Evolutionary conservation across 2,797 vertebrate genomes (phyloP).

Genomic region (Urophycis tenuis): DNA sequence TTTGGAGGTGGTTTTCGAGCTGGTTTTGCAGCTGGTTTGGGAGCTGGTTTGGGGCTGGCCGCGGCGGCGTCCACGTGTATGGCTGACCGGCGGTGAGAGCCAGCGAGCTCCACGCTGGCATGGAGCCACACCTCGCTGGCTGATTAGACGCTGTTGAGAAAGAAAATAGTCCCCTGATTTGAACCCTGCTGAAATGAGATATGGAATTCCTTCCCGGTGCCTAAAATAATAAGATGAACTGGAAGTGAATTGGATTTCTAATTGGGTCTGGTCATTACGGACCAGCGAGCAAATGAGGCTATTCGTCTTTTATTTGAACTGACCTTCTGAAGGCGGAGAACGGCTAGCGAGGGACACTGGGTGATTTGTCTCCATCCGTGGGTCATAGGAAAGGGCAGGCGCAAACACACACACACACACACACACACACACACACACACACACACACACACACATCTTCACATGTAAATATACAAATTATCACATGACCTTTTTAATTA

Average conservation of each 20-base stretch:
- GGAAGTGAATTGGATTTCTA: conserved; percentile 36
- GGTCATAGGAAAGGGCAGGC: conserved; percentile 37
- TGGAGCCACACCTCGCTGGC: neutral
- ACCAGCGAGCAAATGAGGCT: conserved; percentile 28
- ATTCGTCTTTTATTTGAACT: conserved; percentile 45
- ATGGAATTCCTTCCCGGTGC: conserved; percentile 14
- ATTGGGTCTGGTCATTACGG: conserved; percentile 32
- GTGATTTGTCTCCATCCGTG: conserved; percentile 52
- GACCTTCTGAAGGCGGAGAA: conserved; percentile 40
- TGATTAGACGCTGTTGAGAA: conserved; percentile 23
- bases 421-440: conserved; percentile 9
- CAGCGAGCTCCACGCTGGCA: neutral
- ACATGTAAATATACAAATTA: conserved; percentile 1
- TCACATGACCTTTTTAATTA: conserved; percentile 10
- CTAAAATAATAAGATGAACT: conserved; percentile 39
- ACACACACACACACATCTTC: no score
- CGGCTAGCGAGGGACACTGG: neutral
- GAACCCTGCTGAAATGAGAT: neutral
- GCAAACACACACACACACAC: conserved; percentile 8
- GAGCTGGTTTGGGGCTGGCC: no score
- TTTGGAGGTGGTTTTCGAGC: no score
- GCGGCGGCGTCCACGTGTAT: neutral
- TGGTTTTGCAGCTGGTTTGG: no score
- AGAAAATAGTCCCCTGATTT: conserved; percentile 19
- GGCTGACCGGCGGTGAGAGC: neutral